Evolutionary conservation across 2,888 invertebrate species (phyloP), one percentile per base, ranked within the genome.

Genomic region (Xanthia icteritia): DNA sequence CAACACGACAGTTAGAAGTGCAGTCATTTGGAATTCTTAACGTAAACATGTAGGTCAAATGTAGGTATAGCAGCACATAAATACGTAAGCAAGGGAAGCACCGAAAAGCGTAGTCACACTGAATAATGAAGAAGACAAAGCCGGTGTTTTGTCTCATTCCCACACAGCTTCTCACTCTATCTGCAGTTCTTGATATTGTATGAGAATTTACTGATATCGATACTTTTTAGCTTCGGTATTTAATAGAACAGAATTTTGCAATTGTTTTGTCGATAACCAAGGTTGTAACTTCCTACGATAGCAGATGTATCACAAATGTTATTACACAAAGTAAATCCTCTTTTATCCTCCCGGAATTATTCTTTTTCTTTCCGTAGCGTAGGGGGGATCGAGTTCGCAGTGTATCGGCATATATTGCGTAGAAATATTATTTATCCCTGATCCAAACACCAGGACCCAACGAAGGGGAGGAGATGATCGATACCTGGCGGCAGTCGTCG

Each of bases 91-190:
- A 80, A 89, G 88, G 89, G 86, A 90, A 92, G 90, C 91, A 89
- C 83, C 88, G 90, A 89, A 91, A 89, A 91, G 91, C 91, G 90
- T 83, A 91, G 89, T 91, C 91, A 90, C 88, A 86, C 87, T 92
- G 92, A 93, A 94, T 93, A 93, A 93, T 93, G 90, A 91, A 94
- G 79, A 82, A 89, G 89, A 90, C 88, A 89, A 89, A 88, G 87
- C 85, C 81, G 72, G 77, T 72, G 63, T 79, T 64, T 74, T 73
- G 76, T 89, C 91, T 79, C 89, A 42, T 87, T 92, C 88, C 66
- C 88, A 87, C 91, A 54, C 61, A 5, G 36, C 65, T 74, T 86
- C 84, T 86, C 80, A 64, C 78, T 84, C 78, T 64, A 73, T 81
- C 70, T 77, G 67, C 79, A 76, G 6, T 80, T 80, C 58, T 79